These are phyloP conservation scores for Onychomys torridus DNA, from an alignment of 2,797 vertebrate genomes.

Conservation along the genomic window DNA sequence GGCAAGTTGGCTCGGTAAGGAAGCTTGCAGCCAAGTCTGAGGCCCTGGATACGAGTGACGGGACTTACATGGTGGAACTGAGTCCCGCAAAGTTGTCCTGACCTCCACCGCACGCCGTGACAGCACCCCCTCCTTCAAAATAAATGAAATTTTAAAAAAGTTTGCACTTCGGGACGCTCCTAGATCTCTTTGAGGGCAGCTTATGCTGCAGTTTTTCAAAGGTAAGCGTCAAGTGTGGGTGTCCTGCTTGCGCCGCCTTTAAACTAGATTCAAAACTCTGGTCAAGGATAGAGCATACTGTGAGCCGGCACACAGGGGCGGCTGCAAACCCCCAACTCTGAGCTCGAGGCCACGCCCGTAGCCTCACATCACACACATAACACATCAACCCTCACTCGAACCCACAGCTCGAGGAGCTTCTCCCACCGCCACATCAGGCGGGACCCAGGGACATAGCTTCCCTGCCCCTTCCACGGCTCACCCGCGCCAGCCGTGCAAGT, in stretches of 20 bases:
- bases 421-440: accelerated
- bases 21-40: neutral
- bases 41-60: neutral
- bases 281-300: neutral
- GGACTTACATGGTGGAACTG: neutral
- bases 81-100: neutral
- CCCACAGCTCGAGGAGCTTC: accelerated
- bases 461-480: accelerated
- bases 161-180: neutral
- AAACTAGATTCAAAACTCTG: neutral
- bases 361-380: neutral
- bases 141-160: neutral
- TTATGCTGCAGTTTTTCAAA: neutral
- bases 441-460: accelerated
- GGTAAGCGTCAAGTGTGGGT: neutral
- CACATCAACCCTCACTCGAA: neutral
- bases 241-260: neutral
- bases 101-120: neutral
- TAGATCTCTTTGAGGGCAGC: neutral
- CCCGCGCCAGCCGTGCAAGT: neutral
- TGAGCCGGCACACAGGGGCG: neutral
- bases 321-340: too few species aligned
- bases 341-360: neutral
- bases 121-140: neutral
- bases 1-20: neutral